Percentiles rank a stretch among this genome's conserved stretches.
Conservation (phyloP, 2,113 vertebrate species). For the Scortum barcoo region DNA sequence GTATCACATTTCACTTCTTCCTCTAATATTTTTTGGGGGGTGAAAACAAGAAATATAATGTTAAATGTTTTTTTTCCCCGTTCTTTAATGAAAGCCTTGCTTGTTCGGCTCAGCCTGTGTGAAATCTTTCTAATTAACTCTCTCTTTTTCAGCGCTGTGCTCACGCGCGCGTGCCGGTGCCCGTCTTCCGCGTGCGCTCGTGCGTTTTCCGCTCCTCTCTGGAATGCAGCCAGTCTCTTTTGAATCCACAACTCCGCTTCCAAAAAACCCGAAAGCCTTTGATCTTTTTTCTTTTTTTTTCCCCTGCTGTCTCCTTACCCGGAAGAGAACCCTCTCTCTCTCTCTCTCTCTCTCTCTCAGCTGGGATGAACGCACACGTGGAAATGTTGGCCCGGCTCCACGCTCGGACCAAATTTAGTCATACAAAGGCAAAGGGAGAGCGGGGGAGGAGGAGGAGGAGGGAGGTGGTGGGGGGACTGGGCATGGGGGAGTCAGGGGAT, state of each 20-base stretch:
- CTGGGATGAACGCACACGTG: conserved; percentile 97
- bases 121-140: conserved; percentile 78
- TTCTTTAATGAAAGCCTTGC: conserved; percentile 67
- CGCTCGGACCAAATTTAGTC: conserved; percentile 96
- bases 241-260: conserved; percentile 91
- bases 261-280: conserved; percentile 95
- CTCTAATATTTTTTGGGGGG: conserved; percentile 48
- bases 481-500: conserved; percentile 77
- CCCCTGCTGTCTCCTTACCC: conserved; percentile 94
- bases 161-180: conserved; percentile 41
- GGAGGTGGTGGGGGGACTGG: conserved; percentile 65
- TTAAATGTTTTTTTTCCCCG: conserved; percentile 51
- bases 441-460: conserved; percentile 66
- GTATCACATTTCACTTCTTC: conserved; percentile 35
- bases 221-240: conserved; percentile 90
- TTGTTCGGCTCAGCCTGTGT: conserved; percentile 72
- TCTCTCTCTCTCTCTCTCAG: conserved; percentile 85
- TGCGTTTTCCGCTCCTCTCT: conserved; percentile 88
- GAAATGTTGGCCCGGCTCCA: conserved; percentile 94
- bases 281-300: conserved; percentile 86
- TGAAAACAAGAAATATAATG: conserved; percentile 65
- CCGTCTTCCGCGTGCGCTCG: conserved; percentile 13
- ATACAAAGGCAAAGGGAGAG: conserved; percentile 91
- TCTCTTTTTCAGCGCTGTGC: conserved; percentile 46
- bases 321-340: conserved; percentile 89